Conservation (phyloP, 2,888 invertebrate genomes). For the Luperina nickerlii region DNA sequence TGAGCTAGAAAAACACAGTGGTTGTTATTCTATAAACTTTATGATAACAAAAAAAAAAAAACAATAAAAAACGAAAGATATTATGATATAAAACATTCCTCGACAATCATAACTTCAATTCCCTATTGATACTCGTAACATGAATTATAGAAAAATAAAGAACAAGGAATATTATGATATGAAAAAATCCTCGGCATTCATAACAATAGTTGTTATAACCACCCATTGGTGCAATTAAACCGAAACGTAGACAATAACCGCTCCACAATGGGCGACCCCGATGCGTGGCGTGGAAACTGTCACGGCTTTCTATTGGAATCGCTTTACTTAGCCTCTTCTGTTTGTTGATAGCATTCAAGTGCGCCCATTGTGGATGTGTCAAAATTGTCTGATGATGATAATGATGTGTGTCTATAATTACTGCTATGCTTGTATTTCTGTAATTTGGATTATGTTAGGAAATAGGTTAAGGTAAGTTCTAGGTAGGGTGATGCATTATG, state of each 20-base stretch:
- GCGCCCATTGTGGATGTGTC: conserved; percentile 69
- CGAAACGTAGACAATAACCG: conserved; percentile 78
- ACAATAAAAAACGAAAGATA: not conserved
- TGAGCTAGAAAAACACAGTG: no score
- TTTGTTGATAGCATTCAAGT: conserved; percentile 66
- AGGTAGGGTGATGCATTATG: not conserved
- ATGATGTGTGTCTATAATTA: conserved; percentile 11
- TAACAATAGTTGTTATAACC: conserved; percentile 4
- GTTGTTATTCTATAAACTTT: not conserved
- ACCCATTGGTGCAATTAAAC: conserved; percentile 73
- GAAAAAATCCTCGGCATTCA: conserved; percentile 28
- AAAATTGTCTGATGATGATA: conserved; percentile 61
- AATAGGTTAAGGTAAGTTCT: not conserved
- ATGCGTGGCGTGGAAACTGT: conserved; percentile 87
- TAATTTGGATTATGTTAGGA: not conserved
- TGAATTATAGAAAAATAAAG: not conserved
- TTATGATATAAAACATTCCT: not conserved
- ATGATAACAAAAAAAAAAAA: not conserved
- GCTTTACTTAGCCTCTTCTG: conserved; percentile 76
- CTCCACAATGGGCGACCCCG: conserved; percentile 84
- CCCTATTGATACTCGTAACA: not conserved
- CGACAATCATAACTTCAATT: not conserved
- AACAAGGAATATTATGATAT: conserved; percentile 12
- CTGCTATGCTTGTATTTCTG: not conserved
- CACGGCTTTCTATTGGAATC: conserved; percentile 88